phyloP scores from a whole-genome alignment of 2,888 invertebrate species.

The Hemaris fuciformis region DNA sequence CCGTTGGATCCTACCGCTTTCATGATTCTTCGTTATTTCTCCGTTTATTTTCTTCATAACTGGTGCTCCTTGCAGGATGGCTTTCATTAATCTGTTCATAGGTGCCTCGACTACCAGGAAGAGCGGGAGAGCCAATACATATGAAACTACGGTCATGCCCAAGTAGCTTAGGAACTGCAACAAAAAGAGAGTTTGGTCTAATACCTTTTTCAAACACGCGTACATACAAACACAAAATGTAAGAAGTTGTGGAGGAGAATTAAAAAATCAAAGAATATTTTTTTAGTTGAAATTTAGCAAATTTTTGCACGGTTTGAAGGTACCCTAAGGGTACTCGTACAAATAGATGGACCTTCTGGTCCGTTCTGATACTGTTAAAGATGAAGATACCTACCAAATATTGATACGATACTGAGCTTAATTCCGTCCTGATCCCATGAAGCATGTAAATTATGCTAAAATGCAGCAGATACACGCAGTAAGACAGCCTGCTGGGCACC shows the following conservation, averaged over 20 bases:
- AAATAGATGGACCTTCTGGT: too few relatives aligned
- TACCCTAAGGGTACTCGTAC: too few relatives aligned
- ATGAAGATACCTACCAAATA: constrained; percentile 21
- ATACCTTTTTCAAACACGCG: too few relatives aligned
- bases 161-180: constrained; percentile 26
- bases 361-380: too few relatives aligned
- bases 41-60: not conserved
- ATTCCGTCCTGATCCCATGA: constrained; percentile 24
- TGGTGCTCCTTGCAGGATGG: not conserved
- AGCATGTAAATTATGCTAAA: constrained; percentile 20
- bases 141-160: constrained; percentile 23
- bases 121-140: constrained; percentile 24
- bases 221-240: too few relatives aligned
- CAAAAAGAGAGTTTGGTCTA: too few relatives aligned
- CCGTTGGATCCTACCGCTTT: too few relatives aligned
- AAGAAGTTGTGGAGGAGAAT: too few relatives aligned
- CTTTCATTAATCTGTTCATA: constrained; percentile 23
- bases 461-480: constrained; percentile 35
- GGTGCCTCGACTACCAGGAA: constrained; percentile 31
- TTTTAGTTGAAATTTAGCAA: too few relatives aligned
- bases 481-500: constrained; percentile 32
- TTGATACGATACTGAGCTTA: constrained; percentile 24
- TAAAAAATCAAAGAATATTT: too few relatives aligned
- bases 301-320: too few relatives aligned
- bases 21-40: not conserved